phyloP scores from a whole-genome alignment of 2,888 invertebrate genomes.

The Cheiracanthium punctorium region DNA sequence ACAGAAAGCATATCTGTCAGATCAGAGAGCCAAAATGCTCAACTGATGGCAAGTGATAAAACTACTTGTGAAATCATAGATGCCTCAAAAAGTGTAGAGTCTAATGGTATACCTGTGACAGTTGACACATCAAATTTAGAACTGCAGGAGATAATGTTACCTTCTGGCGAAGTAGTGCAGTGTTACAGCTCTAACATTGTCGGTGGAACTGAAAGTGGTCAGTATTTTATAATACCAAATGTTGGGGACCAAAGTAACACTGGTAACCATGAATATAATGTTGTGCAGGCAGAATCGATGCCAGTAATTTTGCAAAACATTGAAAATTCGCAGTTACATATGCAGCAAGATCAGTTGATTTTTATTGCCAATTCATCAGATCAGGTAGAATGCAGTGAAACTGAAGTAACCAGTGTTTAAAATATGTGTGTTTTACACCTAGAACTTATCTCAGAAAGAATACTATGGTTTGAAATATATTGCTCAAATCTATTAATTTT shows the following conservation, averaged over 20 bases:
- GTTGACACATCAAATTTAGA: slow-evolving; percentile 44
- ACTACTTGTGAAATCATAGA: neutral
- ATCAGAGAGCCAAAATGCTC: neutral
- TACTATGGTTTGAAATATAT: no score
- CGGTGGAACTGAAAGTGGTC: slow-evolving; percentile 25
- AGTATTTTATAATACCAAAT: slow-evolving; percentile 61
- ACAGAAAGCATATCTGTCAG: neutral
- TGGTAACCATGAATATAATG: slow-evolving; percentile 51
- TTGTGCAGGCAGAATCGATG: slow-evolving; percentile 37
- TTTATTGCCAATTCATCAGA: slow-evolving; percentile 56
- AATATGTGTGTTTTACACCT: neutral
- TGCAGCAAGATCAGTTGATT: slow-evolving; percentile 53
- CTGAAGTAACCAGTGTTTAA: slow-evolving; percentile 37
- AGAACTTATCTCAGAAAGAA: no score
- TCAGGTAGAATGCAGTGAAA: slow-evolving; percentile 47
- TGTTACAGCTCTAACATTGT: slow-evolving; percentile 48
- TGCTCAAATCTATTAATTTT: no score
- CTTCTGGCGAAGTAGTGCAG: slow-evolving; percentile 59
- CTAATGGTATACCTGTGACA: slow-evolving; percentile 21
- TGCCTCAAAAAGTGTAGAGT: neutral
- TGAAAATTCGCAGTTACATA: slow-evolving; percentile 40
- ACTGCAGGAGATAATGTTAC: slow-evolving; percentile 48
- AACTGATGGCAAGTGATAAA: neutral
- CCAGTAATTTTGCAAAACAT: slow-evolving; percentile 52
- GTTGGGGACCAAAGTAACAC: slow-evolving; percentile 22